phyloP scores from a whole-genome alignment of 1,140 invertebrate genomes.

The Euborellia annulipes region DNA sequence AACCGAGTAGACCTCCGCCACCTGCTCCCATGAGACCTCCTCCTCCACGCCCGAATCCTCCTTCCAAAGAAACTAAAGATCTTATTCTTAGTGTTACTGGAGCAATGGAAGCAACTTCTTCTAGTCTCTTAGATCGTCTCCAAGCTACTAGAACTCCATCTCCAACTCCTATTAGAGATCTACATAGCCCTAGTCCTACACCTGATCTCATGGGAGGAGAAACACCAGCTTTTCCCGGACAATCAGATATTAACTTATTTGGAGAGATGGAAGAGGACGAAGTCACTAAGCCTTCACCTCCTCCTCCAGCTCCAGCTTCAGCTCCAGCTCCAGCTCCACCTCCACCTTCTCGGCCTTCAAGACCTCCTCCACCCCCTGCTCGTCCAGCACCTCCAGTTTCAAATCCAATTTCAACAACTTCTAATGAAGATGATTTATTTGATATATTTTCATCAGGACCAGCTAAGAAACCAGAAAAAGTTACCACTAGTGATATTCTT shows the following conservation, averaged over 20 bases:
- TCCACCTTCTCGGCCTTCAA: conserved; percentile 9
- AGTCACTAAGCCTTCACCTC: background rate
- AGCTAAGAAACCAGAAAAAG: background rate
- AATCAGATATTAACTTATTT: too few species aligned
- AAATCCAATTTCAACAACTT: conserved; percentile 3
- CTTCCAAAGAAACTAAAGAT: conserved; percentile 63
- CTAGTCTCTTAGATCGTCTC: conserved; percentile 61
- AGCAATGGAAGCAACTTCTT: conserved; percentile 74
- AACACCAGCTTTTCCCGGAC: background rate
- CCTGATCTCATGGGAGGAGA: conserved; percentile 48
- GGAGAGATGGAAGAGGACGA: too few species aligned
- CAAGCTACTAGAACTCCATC: conserved; percentile 66
- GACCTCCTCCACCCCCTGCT: conserved; percentile 13
- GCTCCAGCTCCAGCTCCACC: conserved; percentile 2
- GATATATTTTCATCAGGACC: background rate
- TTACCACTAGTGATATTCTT: background rate
- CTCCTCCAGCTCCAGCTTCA: conserved; percentile 4
- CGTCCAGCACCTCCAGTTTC: conserved; percentile 16
- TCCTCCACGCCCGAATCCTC: conserved; percentile 36
- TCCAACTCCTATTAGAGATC: conserved; percentile 58
- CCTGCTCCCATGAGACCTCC: conserved; percentile 28
- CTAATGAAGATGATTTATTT: background rate
- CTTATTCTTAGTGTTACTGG: conserved; percentile 71
- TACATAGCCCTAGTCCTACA: conserved; percentile 69
- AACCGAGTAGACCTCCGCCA: conserved; percentile 15